Evolutionary conservation across 2,113 vertebrate species (phyloP), one percentile per base, ranked within the genome.

Genomic region (Ictalurus punctatus): DNA sequence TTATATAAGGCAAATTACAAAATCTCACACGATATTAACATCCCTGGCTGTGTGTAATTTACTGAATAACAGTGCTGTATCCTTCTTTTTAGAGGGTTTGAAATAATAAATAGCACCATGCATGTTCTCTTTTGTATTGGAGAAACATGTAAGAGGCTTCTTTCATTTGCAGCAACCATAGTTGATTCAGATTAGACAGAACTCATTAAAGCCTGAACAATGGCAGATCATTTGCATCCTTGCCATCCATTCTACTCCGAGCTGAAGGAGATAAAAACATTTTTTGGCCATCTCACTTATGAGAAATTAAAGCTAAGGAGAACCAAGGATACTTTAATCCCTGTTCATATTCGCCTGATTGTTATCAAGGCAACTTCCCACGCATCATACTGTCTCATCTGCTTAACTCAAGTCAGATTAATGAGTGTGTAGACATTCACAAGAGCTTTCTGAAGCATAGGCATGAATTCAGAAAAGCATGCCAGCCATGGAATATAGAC

Each of bases 231-330:
- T 86, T 84, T 82, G 40, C 87, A 84, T 86, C 93, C 89, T 88
- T 92, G 87, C 84, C 69, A 87, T 65, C 54, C 44, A n/a, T 23
- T 8, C 69, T 84, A 91, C 90, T 85, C 48, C 48, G 30, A 86
- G 61, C 30, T 69, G 89, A 88, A 87, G 90, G 16, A 9, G 58
- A 30, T 23, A 14, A 79, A 63, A 65, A 78, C 65, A 86, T 90
- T 84, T 90, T 84, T 92, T 92, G 89, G 89, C 90, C 80, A 85
- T 92, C 69, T 92, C 58, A 91, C 91, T 92, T 91, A 90, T 65
- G n/a, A 89, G 85, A 92, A 91, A 87, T 65, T 54, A 74, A 63
- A 81, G 83, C 34, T 89, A 86, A 90, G 30, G 67, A 59, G 87
- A 37, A 82, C 76, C 61, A 67, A 34, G 5, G 73, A 37, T 81